phyloP scores from a whole-genome alignment of 2,113 vertebrate species.

The Melanerpes aurifrons region DNA sequence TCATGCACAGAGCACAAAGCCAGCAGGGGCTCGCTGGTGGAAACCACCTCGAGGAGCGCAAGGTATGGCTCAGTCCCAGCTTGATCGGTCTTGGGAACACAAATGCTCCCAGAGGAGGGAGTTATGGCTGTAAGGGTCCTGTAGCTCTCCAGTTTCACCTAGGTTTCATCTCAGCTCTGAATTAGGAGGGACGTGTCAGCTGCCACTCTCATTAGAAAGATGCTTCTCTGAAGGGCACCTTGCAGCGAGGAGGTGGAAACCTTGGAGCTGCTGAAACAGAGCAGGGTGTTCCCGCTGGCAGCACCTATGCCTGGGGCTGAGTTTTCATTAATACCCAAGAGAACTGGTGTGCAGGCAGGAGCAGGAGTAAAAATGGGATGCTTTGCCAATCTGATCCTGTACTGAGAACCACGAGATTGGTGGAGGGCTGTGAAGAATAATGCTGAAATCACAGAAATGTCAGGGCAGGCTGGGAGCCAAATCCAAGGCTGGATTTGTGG shows the following conservation, averaged over 20 bases:
- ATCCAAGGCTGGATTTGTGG: neutral
- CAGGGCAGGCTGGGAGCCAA: neutral
- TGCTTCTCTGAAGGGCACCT: constrained; percentile 6
- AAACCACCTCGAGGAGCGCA: neutral
- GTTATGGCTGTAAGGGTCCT: accelerated
- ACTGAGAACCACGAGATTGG: accelerated
- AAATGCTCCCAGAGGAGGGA: neutral
- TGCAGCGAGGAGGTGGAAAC: neutral
- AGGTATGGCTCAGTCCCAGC: neutral
- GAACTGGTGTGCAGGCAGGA: neutral
- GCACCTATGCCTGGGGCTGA: neutral
- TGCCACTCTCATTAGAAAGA: neutral
- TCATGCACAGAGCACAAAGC: neutral
- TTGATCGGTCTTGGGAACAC: neutral
- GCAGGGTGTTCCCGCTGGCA: neutral
- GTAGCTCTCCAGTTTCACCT: neutral
- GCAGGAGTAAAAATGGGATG: accelerated
- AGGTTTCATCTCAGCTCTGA: neutral
- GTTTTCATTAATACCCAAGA: neutral
- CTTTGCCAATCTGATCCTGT: neutral
- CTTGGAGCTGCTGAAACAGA: neutral
- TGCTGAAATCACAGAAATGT: neutral
- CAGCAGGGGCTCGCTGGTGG: neutral
- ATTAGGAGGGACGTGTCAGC: neutral
- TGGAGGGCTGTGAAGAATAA: neutral